Conservation (phyloP, 2,797 vertebrate genomes). For the Zalophus californianus region DNA sequence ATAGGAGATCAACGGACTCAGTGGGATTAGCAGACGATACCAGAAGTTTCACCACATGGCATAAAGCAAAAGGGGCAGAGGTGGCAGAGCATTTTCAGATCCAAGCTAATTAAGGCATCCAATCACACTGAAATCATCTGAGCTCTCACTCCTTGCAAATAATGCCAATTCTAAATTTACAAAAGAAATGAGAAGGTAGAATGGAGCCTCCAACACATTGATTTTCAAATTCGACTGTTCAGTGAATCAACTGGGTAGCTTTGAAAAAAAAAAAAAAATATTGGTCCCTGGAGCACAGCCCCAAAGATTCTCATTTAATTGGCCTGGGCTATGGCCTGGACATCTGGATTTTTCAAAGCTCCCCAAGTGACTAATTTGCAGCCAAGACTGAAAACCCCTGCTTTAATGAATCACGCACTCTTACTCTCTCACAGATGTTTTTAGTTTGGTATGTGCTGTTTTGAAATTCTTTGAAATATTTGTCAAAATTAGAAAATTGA, state of each 20-base stretch:
- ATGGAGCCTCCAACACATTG: neutral
- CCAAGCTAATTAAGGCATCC: neutral
- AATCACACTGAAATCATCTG: neutral
- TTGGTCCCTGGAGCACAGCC: neutral
- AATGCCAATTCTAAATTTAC: neutral
- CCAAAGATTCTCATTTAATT: neutral
- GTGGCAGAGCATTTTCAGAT: neutral
- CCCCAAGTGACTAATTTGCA: neutral
- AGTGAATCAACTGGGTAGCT: neutral
- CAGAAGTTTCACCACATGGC: neutral
- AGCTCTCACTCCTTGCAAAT: neutral
- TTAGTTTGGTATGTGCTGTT: neutral
- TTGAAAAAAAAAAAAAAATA: neutral
- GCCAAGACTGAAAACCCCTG: neutral
- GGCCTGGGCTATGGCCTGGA: neutral
- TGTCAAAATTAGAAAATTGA: constrained; percentile 40
- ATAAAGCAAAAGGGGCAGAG: neutral
- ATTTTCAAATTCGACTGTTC: neutral
- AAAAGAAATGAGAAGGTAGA: neutral
- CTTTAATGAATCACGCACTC: neutral
- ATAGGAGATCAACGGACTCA: neutral
- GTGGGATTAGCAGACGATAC: neutral
- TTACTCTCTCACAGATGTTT: neutral
- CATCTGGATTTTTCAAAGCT: neutral
- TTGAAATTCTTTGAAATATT: constrained; percentile 16